Evolutionary conservation across 2,113 vertebrate genomes (phyloP).

Genomic region (Daphoenositta chrysoptera): DNA sequence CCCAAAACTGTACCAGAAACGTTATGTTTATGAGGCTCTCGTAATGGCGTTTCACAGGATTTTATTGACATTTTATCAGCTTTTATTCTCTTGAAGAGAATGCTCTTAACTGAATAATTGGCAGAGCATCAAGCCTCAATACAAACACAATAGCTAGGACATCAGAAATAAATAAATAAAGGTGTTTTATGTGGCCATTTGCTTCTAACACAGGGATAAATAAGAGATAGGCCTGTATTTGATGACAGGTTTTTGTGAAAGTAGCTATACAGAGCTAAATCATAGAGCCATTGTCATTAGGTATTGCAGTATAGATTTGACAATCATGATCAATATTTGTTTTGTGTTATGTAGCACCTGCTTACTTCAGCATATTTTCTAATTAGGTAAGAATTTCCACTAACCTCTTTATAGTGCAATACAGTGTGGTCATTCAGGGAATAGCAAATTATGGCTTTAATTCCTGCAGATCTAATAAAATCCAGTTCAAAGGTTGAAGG

Average conservation of each 20-base stretch:
- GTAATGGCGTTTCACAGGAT: conserved; percentile 47
- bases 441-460: conserved; percentile 23
- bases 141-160: conserved; percentile 15
- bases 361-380: conserved; percentile 59
- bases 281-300: background rate
- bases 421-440: background rate
- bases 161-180: conserved; percentile 26
- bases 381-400: conserved; percentile 46
- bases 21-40: conserved; percentile 41
- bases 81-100: conserved; percentile 57
- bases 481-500: conserved; percentile 7
- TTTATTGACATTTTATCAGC: conserved; percentile 60
- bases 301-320: conserved; percentile 6
- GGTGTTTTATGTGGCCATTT: conserved; percentile 25
- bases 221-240: background rate
- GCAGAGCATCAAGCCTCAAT: conserved; percentile 2
- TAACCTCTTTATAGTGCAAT: conserved; percentile 1
- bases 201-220: conserved; percentile 1
- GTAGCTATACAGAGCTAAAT: background rate
- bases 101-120: conserved; percentile 31
- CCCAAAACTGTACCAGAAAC: conserved; percentile 39
- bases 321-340: conserved; percentile 44
- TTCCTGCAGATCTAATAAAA: conserved; percentile 40
- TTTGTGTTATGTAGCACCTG: background rate
- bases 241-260: background rate